Evolutionary conservation across 2,113 vertebrate genomes (phyloP).

Genomic region (Gadus macrocephalus): DNA sequence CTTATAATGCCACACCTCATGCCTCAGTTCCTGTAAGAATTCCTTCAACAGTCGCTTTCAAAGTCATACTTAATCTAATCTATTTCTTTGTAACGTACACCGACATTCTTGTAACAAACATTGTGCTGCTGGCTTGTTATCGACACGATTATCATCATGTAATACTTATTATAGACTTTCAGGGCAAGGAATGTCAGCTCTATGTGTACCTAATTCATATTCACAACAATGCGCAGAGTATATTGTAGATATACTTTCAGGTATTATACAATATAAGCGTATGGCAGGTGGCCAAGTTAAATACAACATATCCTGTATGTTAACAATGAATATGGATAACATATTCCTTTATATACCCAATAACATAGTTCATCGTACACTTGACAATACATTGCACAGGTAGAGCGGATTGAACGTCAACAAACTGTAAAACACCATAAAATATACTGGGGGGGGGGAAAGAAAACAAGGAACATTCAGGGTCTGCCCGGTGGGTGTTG

Average conservation of each 20-base stretch:
- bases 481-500: constrained; percentile 64
- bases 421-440: constrained; percentile 59
- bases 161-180: constrained; percentile 24
- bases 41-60: not conserved
- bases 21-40: constrained; percentile 32
- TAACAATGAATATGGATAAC: constrained; percentile 51
- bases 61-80: constrained; percentile 15
- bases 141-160: constrained; percentile 34
- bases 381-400: constrained; percentile 44
- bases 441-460: constrained; percentile 43
- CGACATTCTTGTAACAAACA: constrained; percentile 39
- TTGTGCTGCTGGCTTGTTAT: constrained; percentile 44
- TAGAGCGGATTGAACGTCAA: constrained; percentile 47
- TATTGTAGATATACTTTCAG: constrained; percentile 63
- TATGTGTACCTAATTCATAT: constrained; percentile 41
- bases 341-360: constrained; percentile 47
- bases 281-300: constrained; percentile 40
- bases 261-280: constrained; percentile 60
- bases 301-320: constrained; percentile 56
- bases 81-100: constrained; percentile 42
- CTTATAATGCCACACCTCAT: constrained; percentile 4
- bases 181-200: constrained; percentile 28
- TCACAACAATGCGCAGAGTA: constrained; percentile 50
- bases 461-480: constrained; percentile 65
- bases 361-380: constrained; percentile 54